These are phyloP conservation scores for Pinctada fucata DNA, from an alignment of 2,888 invertebrate genomes.

Conservation along the genomic window DNA sequence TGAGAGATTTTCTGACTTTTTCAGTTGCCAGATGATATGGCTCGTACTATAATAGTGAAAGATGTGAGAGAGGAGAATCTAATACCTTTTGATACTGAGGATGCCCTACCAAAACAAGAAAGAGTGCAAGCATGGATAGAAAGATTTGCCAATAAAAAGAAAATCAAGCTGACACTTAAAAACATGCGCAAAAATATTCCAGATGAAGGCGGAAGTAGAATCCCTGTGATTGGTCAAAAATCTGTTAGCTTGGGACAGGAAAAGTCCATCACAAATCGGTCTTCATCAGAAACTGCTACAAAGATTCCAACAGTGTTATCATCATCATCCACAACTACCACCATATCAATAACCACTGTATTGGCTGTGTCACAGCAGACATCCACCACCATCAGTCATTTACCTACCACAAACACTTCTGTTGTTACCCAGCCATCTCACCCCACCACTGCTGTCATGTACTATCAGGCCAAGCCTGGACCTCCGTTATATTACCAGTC, in stretches of 20 bases:
- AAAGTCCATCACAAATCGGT: background rate
- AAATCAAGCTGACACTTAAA: constrained; percentile 50
- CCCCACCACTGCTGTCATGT: too few species aligned
- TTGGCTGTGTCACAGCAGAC: too few species aligned
- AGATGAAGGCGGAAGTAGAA: background rate
- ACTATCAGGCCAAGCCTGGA: too few species aligned
- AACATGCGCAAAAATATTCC: constrained; percentile 32
- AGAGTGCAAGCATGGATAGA: constrained; percentile 46
- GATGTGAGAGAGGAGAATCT: too few species aligned
- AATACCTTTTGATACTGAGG: background rate
- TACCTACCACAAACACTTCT: too few species aligned
- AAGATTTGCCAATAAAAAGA: constrained; percentile 41
- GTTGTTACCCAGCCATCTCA: too few species aligned
- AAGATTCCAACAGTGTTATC: background rate
- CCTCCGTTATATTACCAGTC: too few species aligned
- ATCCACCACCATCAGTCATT: too few species aligned
- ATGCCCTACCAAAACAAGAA: constrained; percentile 3
- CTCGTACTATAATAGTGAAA: too few species aligned
- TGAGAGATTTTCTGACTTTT: too few species aligned
- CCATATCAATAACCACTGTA: background rate
- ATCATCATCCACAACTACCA: background rate
- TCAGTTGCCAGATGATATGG: too few species aligned
- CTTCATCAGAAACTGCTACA: background rate
- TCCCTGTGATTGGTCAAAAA: constrained; percentile 1
- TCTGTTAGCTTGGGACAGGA: background rate